A percentile compares a stretch with the other conserved stretches of the same genome.
phyloP scores from a whole-genome alignment of 2,797 vertebrate species.

The Hipposideros larvatus region DNA sequence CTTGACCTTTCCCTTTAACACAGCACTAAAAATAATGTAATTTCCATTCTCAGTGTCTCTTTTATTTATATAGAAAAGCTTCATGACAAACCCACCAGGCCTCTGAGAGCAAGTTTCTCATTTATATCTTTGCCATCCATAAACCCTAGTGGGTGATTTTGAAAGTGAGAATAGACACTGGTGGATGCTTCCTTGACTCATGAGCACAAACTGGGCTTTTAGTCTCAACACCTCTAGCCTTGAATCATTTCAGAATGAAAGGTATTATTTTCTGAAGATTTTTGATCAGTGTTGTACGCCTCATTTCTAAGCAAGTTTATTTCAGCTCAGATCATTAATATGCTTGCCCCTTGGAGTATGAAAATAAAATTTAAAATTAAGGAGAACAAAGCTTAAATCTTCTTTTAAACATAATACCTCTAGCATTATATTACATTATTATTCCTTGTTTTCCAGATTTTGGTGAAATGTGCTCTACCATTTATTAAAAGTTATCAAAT shows the following conservation, averaged over 20 bases:
- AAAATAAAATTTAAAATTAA: constrained; percentile 40
- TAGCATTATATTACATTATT: background rate
- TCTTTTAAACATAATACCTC: background rate
- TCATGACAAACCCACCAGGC: constrained; percentile 77
- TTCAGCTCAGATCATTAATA: constrained; percentile 24
- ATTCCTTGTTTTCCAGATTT: constrained; percentile 32
- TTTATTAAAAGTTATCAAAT: constrained; percentile 50
- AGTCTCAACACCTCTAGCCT: constrained; percentile 36
- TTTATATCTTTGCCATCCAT: constrained; percentile 75
- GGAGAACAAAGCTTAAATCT: background rate
- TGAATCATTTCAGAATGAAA: constrained; percentile 46
- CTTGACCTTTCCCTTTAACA: constrained; percentile 85
- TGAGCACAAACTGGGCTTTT: constrained; percentile 41
- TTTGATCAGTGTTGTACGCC: background rate
- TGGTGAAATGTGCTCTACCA: background rate
- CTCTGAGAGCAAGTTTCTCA: constrained; percentile 63
- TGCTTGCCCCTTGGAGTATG: background rate
- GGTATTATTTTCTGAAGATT: constrained; percentile 51
- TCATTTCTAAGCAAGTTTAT: constrained; percentile 58
- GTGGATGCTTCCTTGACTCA: constrained; percentile 61
- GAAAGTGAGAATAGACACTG: constrained; percentile 66
- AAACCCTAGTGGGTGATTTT: constrained; percentile 76
- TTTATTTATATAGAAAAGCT: constrained; percentile 84
- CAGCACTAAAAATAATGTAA: constrained; percentile 84
- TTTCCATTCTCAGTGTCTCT: constrained; percentile 83